Conservation (phyloP, 2,888 invertebrate genomes). For the Steinernema scapterisci region DNA sequence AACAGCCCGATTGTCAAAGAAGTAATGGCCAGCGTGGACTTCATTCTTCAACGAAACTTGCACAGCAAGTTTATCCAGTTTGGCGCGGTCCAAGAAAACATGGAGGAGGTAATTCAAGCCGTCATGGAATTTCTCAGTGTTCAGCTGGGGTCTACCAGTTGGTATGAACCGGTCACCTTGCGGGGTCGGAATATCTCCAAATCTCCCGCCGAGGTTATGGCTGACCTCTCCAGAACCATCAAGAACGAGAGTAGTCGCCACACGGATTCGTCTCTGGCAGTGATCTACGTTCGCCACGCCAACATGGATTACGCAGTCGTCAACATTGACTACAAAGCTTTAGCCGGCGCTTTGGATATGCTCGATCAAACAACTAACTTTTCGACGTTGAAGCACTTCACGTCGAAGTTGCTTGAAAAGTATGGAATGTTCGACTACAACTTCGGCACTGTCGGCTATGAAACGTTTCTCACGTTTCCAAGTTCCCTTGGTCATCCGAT, state of each 20-base stretch:
- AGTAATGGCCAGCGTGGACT: conserved; percentile 36
- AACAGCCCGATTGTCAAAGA: conserved; percentile 39
- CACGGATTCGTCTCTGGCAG: conserved; percentile 31
- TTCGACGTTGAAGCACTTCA: background rate
- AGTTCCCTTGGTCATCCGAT: conserved; percentile 55
- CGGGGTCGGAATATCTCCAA: conserved; percentile 30
- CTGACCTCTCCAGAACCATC: conserved; percentile 36
- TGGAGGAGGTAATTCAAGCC: conserved; percentile 28
- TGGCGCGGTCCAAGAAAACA: conserved; percentile 34
- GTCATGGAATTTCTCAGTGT: background rate
- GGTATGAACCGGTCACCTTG: conserved; percentile 35
- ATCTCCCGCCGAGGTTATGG: conserved; percentile 35
- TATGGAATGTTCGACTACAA: conserved; percentile 10
- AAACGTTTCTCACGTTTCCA: conserved; percentile 45
- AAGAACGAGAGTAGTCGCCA: conserved; percentile 22
- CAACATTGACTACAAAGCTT: conserved; percentile 34
- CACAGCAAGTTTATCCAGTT: conserved; percentile 36
- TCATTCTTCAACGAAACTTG: conserved; percentile 34
- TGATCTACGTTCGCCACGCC: conserved; percentile 35
- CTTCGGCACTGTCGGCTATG: conserved; percentile 37
- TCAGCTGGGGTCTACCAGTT: background rate
- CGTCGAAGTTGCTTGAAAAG: background rate
- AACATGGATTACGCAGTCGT: conserved; percentile 40
- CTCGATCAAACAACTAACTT: conserved; percentile 1
- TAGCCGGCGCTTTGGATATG: background rate